These are phyloP conservation scores for Neuroscelio doddi DNA, from an alignment of 2,888 invertebrate species.

Conservation along the genomic window DNA sequence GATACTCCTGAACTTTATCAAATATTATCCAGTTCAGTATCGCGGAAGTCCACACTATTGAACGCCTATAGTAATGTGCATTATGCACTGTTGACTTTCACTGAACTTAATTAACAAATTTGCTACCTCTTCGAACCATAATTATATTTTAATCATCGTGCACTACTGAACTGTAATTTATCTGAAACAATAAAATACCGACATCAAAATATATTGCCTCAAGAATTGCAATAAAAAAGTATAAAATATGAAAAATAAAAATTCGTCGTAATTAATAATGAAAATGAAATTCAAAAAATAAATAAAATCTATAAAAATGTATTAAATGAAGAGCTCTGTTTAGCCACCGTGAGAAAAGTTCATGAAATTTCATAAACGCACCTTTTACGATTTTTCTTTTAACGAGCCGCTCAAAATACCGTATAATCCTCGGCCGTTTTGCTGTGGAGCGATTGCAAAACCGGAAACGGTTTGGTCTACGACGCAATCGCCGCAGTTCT, in stretches of 20 bases:
- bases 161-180: no score
- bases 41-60: conserved; percentile 27
- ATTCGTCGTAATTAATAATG: no score
- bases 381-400: no score
- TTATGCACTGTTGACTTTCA: conserved; percentile 20
- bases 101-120: conserved; percentile 25
- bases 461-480: not conserved
- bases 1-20: conserved; percentile 31
- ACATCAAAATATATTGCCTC: no score
- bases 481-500: conserved; percentile 5
- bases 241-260: no score
- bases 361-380: no score
- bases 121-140: not conserved
- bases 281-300: not conserved
- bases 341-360: not conserved
- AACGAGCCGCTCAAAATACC: not conserved
- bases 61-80: conserved; percentile 30
- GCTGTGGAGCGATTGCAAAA: not conserved
- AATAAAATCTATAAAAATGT: not conserved
- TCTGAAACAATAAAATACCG: no score
- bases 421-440: not conserved
- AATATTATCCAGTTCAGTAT: conserved; percentile 30
- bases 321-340: no score
- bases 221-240: no score
- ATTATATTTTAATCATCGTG: no score